phyloP scores from a whole-genome alignment of 1,140 invertebrate genomes.

The Ganaspis sp. region DNA sequence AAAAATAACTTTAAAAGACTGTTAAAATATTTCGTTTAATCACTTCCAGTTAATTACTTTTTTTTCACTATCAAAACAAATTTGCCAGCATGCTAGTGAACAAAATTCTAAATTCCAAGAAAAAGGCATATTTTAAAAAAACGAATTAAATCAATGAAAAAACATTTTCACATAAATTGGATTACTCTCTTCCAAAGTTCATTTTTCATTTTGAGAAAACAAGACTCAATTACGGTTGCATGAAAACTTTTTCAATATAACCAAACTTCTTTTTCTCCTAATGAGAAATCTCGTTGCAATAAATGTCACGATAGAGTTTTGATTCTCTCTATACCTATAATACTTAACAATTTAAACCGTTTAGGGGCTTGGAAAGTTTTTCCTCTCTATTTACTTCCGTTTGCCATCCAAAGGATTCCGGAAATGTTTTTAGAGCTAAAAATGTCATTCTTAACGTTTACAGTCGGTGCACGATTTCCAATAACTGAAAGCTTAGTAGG shows the following conservation, averaged over 20 bases:
- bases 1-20: no score
- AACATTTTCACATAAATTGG: no score
- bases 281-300: not conserved
- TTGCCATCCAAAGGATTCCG: conserved; percentile 10
- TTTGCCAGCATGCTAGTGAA: no score
- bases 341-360: not conserved
- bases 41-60: no score
- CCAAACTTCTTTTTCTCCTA: not conserved
- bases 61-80: no score
- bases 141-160: no score
- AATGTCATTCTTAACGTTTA: conserved; percentile 19
- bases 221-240: not conserved
- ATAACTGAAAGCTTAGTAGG: conserved; percentile 20
- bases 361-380: not conserved
- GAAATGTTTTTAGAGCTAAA: conserved; percentile 27
- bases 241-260: conserved; percentile 19
- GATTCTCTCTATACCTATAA: not conserved
- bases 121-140: no score
- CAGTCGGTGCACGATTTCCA: conserved; percentile 29
- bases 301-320: not conserved
- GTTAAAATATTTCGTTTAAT: no score
- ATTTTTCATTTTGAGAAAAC: not conserved
- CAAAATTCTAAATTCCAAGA: no score
- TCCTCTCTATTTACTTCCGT: conserved; percentile 10
- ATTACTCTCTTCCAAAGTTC: not conserved